Evolutionary conservation across 2,888 invertebrate species (phyloP), one percentile per base, ranked within the genome.

Genomic region (Cantharis lateralis): DNA sequence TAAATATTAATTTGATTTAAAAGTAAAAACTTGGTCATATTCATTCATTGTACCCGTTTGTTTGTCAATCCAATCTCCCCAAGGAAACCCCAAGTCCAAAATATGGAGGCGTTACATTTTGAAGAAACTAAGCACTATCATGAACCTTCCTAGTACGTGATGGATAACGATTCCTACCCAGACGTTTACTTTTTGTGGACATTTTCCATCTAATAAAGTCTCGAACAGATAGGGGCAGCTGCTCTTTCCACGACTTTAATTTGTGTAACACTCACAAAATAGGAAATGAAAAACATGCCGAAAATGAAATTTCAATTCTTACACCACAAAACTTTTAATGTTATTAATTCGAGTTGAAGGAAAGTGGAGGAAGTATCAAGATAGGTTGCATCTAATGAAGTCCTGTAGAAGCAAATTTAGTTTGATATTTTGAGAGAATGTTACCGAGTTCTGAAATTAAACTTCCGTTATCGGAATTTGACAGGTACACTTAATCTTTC

Each of bases 391-490:
- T 66, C 64, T 66, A 66, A 66, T 66, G 16, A 66, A 66, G 64
- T 66, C 64, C 24, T 66, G 18, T 66, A 66, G 20, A 20, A 24
- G 24, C 64, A 66, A 66, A 66, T 24, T 66, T 20, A 18, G 64
- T 66, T 20, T 18, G 64, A 66, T 66, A 66, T 66, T 66, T 66
- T 66, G 15, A 66, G 64, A 66, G 64, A 15, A 24, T 24, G 18
- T 24, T 66, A 66, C 64, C 64, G 64, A 66, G 64, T 66, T 66
- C 64, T 62, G 62, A 71, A 71, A 71, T 71, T 71, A 71, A 71
- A 71, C 62, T 71, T 71, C 71, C 71, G 71, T 62, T 71, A 71
- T 62, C 32, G 62, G 71, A 71, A 71, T 20, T 62, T 71, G 71
- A 71, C 71, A 71, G 71, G 62, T 71, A 71, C 62, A 15, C 62